These are phyloP conservation scores for Cephus rjabovi DNA, from an alignment of 2,888 invertebrate species.

Conservation along the genomic window DNA sequence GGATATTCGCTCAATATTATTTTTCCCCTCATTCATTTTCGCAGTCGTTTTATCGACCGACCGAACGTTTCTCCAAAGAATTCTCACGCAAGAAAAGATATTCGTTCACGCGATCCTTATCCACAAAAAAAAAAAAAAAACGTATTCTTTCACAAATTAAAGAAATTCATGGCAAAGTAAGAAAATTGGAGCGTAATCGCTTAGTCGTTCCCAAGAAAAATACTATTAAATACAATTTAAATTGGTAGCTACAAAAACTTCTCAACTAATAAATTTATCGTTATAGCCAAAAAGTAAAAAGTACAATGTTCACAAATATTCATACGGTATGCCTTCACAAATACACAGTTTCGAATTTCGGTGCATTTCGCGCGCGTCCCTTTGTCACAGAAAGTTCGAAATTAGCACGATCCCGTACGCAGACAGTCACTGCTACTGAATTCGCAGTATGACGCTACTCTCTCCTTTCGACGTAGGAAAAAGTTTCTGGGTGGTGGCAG, in stretches of 20 bases:
- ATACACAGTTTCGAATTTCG: not conserved
- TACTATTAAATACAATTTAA: not conserved
- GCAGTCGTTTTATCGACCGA: not conserved
- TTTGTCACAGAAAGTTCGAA: not conserved
- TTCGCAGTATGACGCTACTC: constrained; percentile 10
- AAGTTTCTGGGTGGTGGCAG: constrained; percentile 17
- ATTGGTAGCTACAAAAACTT: not conserved
- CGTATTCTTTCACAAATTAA: not conserved
- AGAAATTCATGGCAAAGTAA: not conserved
- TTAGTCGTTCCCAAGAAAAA: not conserved
- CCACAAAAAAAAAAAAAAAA: not conserved
- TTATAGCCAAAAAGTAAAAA: not conserved
- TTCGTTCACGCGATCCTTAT: not conserved
- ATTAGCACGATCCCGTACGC: not conserved
- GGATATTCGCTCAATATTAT: not conserved
- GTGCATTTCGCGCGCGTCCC: not conserved
- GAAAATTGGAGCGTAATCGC: not conserved
- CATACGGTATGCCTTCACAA: not conserved
- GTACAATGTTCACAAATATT: not conserved
- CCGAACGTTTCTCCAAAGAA: not conserved
- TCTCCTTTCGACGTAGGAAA: constrained; percentile 21
- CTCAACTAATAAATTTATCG: not conserved
- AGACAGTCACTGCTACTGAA: not conserved
- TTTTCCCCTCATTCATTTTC: not conserved
- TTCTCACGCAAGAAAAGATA: not conserved